phyloP scores from a whole-genome alignment of 2,888 invertebrate genomes.

The Cacoxenus indagator region DNA sequence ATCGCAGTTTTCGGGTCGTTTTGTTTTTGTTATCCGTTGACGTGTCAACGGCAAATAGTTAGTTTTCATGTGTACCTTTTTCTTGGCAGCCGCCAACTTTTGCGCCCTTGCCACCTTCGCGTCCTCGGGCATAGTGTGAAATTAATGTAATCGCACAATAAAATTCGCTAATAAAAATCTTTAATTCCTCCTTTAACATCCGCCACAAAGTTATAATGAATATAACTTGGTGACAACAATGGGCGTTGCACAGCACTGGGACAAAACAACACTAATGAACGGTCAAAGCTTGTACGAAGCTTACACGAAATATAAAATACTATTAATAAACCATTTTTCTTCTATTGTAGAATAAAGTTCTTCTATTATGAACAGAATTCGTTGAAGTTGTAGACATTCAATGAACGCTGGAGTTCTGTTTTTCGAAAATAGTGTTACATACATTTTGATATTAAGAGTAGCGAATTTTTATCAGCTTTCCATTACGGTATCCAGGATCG shows the following conservation, averaged over 20 bases:
- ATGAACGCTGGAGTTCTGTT: no score
- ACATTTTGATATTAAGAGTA: no score
- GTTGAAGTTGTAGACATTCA: no score
- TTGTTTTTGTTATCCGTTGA: not conserved
- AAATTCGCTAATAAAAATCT: not conserved
- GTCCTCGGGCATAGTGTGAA: slow-evolving; percentile 62
- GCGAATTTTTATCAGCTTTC: no score
- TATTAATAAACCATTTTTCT: no score
- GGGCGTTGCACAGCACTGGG: not conserved
- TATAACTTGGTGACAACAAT: not conserved
- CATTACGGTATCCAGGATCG: no score
- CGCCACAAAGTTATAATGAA: not conserved
- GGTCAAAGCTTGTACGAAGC: not conserved
- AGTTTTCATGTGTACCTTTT: slow-evolving; percentile 62
- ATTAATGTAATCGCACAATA: not conserved
- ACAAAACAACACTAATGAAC: not conserved
- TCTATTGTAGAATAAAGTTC: no score
- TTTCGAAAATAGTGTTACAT: no score
- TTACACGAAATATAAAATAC: no score
- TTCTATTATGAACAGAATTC: no score
- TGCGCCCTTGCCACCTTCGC: slow-evolving; percentile 65
- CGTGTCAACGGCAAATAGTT: slow-evolving; percentile 20
- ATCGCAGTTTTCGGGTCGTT: slow-evolving; percentile 15
- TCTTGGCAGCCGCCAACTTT: slow-evolving; percentile 69
- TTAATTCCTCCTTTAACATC: not conserved